phyloP scores from a whole-genome alignment of 2,797 vertebrate genomes.

The Cynodonichthys magdalenae region DNA sequence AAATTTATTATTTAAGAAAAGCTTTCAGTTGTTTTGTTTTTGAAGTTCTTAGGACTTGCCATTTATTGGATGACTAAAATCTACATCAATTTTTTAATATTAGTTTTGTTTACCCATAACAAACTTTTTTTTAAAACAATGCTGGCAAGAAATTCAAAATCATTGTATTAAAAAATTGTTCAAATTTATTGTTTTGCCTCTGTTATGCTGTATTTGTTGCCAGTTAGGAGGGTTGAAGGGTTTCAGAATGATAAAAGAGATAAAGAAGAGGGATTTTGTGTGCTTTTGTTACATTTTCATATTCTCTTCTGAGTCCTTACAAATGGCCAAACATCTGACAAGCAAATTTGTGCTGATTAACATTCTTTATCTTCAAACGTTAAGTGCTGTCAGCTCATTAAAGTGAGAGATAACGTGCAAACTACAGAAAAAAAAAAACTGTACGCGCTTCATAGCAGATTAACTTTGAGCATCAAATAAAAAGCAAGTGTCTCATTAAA shows the following conservation, averaged over 20 bases:
- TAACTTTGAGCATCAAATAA: conserved; percentile 27
- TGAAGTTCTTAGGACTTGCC: too few species aligned
- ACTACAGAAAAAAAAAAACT: conserved; percentile 10
- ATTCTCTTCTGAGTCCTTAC: conserved; percentile 1
- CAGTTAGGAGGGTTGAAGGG: too few species aligned
- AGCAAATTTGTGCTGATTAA: conserved; percentile 28
- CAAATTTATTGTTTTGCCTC: neutral
- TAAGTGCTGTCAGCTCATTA: neutral
- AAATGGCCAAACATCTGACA: neutral
- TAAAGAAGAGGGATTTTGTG: conserved; percentile 1
- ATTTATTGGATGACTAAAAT: too few species aligned
- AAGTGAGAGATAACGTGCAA: conserved; percentile 12
- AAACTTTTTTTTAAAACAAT: neutral
- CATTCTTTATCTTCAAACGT: conserved; percentile 7
- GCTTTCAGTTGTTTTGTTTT: too few species aligned
- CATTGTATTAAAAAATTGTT: neutral
- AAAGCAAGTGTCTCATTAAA: neutral
- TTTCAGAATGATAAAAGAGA: too few species aligned
- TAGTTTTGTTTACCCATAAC: neutral
- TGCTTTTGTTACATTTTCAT: conserved; percentile 29
- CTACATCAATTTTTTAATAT: too few species aligned
- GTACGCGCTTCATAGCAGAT: conserved; percentile 11
- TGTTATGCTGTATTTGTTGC: too few species aligned
- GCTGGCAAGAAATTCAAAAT: neutral
- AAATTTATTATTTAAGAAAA: too few species aligned